Conservation (phyloP, 2,797 vertebrate genomes). For the Poecilia gillii region DNA sequence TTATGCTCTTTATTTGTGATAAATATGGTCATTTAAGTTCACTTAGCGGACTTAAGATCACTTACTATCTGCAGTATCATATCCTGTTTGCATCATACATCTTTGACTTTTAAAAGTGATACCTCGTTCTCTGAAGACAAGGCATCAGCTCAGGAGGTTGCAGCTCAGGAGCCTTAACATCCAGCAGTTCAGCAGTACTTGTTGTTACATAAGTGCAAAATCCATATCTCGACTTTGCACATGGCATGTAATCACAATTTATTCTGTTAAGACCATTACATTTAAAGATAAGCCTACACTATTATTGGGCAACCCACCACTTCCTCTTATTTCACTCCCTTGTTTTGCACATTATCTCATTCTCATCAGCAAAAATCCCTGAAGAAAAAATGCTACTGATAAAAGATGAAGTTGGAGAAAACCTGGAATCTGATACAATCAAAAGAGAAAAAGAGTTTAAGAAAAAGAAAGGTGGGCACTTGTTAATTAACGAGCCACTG, state of each 20-base stretch:
- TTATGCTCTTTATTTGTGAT: neutral
- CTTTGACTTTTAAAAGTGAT: slow-evolving; percentile 3
- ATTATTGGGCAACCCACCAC: slow-evolving; percentile 16
- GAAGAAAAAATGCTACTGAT: slow-evolving; percentile 51
- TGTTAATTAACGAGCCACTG: slow-evolving; percentile 75
- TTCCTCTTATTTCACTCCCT: slow-evolving; percentile 22
- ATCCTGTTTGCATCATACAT: slow-evolving; percentile 1
- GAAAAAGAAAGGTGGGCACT: slow-evolving; percentile 37
- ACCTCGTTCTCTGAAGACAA: slow-evolving; percentile 7
- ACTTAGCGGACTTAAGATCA: neutral
- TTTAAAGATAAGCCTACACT: slow-evolving; percentile 36
- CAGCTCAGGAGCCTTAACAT: neutral
- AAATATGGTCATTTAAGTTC: neutral
- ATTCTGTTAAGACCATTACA: slow-evolving; percentile 26
- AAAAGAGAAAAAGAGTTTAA: slow-evolving; percentile 40
- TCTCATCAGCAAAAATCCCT: slow-evolving; percentile 49
- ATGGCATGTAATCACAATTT: slow-evolving; percentile 27
- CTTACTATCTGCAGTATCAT: neutral
- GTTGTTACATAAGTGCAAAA: slow-evolving; percentile 14
- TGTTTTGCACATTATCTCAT: slow-evolving; percentile 56
- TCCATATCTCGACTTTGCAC: slow-evolving; percentile 11
- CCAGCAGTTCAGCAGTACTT: neutral
- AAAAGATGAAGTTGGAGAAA: slow-evolving; percentile 39
- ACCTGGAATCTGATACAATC: slow-evolving; percentile 57
- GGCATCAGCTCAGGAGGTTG: neutral